Conservation (phyloP, 2,797 vertebrate genomes). For the Acipenser ruthenus region DNA sequence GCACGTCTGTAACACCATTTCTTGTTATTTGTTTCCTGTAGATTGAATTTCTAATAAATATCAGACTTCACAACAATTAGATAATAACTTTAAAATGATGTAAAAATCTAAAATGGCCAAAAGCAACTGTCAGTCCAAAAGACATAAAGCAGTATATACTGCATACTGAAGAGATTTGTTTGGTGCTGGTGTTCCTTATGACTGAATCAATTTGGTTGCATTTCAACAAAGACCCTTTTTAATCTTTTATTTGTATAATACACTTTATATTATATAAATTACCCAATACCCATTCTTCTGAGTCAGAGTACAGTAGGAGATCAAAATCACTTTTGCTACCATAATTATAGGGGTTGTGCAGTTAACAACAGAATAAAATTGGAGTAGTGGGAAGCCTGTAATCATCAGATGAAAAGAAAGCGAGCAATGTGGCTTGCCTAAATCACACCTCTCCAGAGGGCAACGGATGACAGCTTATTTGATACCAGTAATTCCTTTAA, state of each 20-base stretch:
- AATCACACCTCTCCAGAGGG: slow-evolving; percentile 11
- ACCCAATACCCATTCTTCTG: background rate
- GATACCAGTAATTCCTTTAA: slow-evolving; percentile 15
- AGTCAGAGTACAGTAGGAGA: background rate
- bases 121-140: no score
- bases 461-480: background rate
- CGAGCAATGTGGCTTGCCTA: slow-evolving; percentile 2
- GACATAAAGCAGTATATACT: no score
- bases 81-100: no score
- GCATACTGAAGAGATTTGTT: no score
- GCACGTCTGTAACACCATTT: background rate
- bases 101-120: no score
- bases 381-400: slow-evolving; percentile 2
- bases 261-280: no score
- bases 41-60: no score
- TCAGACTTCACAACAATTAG: no score
- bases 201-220: no score
- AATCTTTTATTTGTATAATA: no score
- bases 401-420: slow-evolving; percentile 20
- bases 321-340: slow-evolving; percentile 10
- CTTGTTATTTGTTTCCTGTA: background rate
- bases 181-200: no score
- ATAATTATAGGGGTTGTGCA: slow-evolving; percentile 10
- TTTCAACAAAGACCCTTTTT: no score
- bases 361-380: slow-evolving; percentile 13